A percentile compares a stretch with the other conserved stretches of the same genome.
Evolutionary conservation across 2,888 invertebrate genomes (phyloP).

Genomic region (Flabesymbios commensalis): DNA sequence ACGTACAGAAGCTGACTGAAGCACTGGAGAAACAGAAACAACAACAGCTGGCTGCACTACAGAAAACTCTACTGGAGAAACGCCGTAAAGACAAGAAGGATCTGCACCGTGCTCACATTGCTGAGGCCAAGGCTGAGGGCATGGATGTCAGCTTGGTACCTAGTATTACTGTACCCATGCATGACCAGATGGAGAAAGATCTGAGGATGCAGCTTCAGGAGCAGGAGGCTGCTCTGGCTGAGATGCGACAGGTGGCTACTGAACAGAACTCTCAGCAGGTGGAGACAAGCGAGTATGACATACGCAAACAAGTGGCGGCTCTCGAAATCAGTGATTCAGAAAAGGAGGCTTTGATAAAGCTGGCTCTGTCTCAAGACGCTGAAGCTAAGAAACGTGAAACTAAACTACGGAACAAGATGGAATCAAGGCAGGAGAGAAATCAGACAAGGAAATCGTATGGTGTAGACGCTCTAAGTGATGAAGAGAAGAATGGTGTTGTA

Average conservation of each 20-base stretch:
- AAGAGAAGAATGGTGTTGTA: conserved; percentile 36
- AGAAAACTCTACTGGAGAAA: conserved; percentile 45
- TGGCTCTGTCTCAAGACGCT: conserved; percentile 6
- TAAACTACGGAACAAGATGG: conserved; percentile 37
- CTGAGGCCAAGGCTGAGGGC: conserved; percentile 48
- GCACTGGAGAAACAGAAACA: conserved; percentile 54
- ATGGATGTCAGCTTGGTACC: conserved; percentile 50
- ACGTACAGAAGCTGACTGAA: conserved; percentile 46
- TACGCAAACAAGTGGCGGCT: conserved; percentile 37
- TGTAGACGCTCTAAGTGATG: conserved; percentile 38
- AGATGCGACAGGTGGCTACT: conserved; percentile 33
- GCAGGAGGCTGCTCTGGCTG: conserved; percentile 48
- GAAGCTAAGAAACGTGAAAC: conserved; percentile 20
- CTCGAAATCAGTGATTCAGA: background rate
- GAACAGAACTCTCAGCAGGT: conserved; percentile 14
- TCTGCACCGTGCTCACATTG: conserved; percentile 45
- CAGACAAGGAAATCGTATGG: conserved; percentile 23
- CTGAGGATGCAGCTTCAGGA: conserved; percentile 42
- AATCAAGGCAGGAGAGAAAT: conserved; percentile 20
- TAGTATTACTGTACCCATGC: conserved; percentile 39
- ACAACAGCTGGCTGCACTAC: conserved; percentile 43
- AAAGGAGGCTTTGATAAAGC: background rate
- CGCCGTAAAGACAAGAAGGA: conserved; percentile 51
- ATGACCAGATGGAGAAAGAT: conserved; percentile 47
- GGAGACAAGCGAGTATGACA: conserved; percentile 31